These are phyloP conservation scores for Chironex yamaguchii DNA, from an alignment of 30 jellyfish, hydroid and myxozoan species.

Conservation along the genomic window DNA sequence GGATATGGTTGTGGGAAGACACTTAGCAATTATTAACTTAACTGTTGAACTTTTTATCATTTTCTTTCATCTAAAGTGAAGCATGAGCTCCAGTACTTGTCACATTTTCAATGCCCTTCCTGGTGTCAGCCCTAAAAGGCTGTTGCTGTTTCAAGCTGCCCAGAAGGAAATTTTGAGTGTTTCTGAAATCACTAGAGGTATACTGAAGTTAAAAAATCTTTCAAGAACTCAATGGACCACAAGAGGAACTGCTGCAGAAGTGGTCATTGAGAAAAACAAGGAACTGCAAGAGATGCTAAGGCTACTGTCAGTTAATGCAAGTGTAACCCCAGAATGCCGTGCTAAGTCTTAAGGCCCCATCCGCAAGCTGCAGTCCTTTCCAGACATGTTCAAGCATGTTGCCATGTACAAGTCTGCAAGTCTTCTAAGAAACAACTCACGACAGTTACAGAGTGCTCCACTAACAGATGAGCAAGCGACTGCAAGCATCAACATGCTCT, in stretches of 20 bases:
- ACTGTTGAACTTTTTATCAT: too few species aligned
- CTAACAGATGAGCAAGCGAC: slow-evolving; percentile 59
- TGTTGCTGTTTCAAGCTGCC: background rate
- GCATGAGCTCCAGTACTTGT: too few species aligned
- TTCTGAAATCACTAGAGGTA: background rate
- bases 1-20: too few species aligned
- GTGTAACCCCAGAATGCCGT: slow-evolving; percentile 57
- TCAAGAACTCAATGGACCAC: slow-evolving; percentile 39
- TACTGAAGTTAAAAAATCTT: slow-evolving; percentile 8
- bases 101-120: slow-evolving; percentile 56
- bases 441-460: slow-evolving; percentile 49
- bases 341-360: slow-evolving; percentile 16
- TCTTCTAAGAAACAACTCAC: slow-evolving; percentile 39
- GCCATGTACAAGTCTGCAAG: slow-evolving; percentile 31
- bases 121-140: slow-evolving; percentile 24
- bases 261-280: background rate
- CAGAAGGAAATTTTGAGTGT: background rate
- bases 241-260: slow-evolving; percentile 39
- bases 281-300: background rate
- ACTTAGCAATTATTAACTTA: too few species aligned
- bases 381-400: slow-evolving; percentile 38
- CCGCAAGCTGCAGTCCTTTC: slow-evolving; percentile 29
- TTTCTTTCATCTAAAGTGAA: too few species aligned
- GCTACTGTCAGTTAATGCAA: background rate
- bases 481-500: slow-evolving; percentile 18